These are phyloP conservation scores for Melanargia galathea DNA, from an alignment of 2,888 invertebrate genomes.

Conservation along the genomic window DNA sequence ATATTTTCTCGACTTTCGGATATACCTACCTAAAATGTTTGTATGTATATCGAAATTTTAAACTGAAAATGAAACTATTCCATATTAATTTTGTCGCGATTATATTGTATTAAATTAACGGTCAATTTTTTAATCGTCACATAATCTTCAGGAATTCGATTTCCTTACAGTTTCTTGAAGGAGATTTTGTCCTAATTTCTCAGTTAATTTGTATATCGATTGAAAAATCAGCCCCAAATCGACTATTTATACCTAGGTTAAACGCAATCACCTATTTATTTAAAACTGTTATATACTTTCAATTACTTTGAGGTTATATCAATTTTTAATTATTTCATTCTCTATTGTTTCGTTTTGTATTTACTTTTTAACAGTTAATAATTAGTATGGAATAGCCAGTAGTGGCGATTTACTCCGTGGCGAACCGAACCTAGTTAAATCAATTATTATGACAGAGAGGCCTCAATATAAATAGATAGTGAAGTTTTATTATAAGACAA, in stretches of 20 bases:
- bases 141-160: too few relatives aligned
- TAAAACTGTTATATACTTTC: too few relatives aligned
- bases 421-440: slow-evolving; percentile 27
- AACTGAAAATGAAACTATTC: background rate
- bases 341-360: background rate
- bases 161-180: too few relatives aligned
- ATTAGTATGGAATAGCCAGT: slow-evolving; percentile 10
- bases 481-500: slow-evolving; percentile 30
- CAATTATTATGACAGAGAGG: slow-evolving; percentile 30
- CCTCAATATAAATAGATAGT: slow-evolving; percentile 36
- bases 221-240: too few relatives aligned
- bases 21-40: too few relatives aligned
- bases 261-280: too few relatives aligned
- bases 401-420: slow-evolving; percentile 4
- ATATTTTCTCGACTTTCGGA: slow-evolving; percentile 18
- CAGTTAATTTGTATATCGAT: too few relatives aligned
- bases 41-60: background rate
- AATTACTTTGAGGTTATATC: too few relatives aligned
- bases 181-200: too few relatives aligned
- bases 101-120: background rate
- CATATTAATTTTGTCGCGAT: slow-evolving; percentile 1
- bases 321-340: background rate
- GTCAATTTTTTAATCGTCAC: too few relatives aligned
- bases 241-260: too few relatives aligned
- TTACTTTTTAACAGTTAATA: background rate